Base-by-base conservation (phyloP, 2,113 vertebrate species). In the Xyrauchen texanus region DNA sequence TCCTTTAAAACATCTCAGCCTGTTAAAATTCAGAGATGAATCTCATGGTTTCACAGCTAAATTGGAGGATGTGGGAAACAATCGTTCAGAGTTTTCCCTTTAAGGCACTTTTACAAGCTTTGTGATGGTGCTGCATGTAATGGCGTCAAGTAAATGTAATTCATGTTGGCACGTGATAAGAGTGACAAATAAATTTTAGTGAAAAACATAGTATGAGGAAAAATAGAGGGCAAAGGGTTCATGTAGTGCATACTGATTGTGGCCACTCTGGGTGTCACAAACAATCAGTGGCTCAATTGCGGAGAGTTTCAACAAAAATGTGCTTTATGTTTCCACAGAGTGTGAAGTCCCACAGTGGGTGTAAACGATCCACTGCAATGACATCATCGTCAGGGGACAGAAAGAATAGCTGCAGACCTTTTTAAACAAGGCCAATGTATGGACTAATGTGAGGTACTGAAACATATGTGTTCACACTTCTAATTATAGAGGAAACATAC, bases 271-370 rank as follows among this genome's bases (percentile, higher is more conserved):
- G 68, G 57, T 34, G 21, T 34, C 21, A 34, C 21, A 34, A 34
- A 34, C 21, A 55, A 64, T 82, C 77, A 80, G 78, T 55, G 53
- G 64, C 70, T 63, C n/a, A 9, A 72, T 16, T 46, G 57, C 65
- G 57, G 68, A 70, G 61, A 42, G 46, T 10, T 58, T 47, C 3
- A 44, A 75, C 63, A 61, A 70, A 55, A 76, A 81, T 79, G 71
- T 80, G 76, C 78, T 68, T 83, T 74, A 85, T 85, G 79, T 69
- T 74, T 88, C 80, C 79, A 67, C 68, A 7, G 67, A 65, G 71
- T 52, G n/a, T 51, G 71, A 62, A 47, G 81, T 75, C 86, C 84
- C 84, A 90, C 21, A 85, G 80, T 87, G 87, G 88, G 87, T 78
- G 49, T 79, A 86, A 62, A 88, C 83, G 83, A 84, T 80, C 64